Evolutionary conservation across 2,113 vertebrate species (phyloP).

Genomic region (Pomatostomus ruficeps): DNA sequence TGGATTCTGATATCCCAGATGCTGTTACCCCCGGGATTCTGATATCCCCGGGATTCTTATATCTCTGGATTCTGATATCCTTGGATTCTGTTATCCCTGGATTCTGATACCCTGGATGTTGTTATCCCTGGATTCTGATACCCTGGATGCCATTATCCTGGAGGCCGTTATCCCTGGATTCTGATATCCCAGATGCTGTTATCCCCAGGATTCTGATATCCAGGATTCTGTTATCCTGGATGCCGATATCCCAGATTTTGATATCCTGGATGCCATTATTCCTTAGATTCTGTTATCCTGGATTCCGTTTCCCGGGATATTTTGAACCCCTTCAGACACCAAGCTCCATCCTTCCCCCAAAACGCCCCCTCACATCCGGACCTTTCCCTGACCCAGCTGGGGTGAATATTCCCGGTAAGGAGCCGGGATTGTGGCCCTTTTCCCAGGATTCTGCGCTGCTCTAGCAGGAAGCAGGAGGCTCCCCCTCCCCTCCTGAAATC

Average conservation of each 20-base stretch:
- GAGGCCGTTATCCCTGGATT: neutral
- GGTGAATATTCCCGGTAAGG: neutral
- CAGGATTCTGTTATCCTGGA: too few species aligned
- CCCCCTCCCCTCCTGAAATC: neutral
- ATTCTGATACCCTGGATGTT: neutral
- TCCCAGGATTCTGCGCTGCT: neutral
- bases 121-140: neutral
- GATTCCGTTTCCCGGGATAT: neutral
- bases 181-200: neutral
- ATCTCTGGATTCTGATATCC: too few species aligned
- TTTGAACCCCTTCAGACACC: neutral
- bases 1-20: too few species aligned
- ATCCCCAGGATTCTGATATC: neutral
- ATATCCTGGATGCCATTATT: too few species aligned
- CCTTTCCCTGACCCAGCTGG: neutral
- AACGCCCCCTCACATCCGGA: neutral
- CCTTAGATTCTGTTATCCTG: too few species aligned
- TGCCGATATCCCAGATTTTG: neutral
- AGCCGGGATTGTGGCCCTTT: neutral
- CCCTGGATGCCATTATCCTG: neutral
- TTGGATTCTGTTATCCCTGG: neutral
- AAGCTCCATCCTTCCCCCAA: neutral
- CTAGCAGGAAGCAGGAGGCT: neutral
- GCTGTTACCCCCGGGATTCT: too few species aligned
- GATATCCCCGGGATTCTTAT: too few species aligned